A percentile compares a stretch with the other conserved stretches of the same genome.
Evolutionary conservation across 2,888 invertebrate species (phyloP).

Genomic region (Hyalella azteca): DNA sequence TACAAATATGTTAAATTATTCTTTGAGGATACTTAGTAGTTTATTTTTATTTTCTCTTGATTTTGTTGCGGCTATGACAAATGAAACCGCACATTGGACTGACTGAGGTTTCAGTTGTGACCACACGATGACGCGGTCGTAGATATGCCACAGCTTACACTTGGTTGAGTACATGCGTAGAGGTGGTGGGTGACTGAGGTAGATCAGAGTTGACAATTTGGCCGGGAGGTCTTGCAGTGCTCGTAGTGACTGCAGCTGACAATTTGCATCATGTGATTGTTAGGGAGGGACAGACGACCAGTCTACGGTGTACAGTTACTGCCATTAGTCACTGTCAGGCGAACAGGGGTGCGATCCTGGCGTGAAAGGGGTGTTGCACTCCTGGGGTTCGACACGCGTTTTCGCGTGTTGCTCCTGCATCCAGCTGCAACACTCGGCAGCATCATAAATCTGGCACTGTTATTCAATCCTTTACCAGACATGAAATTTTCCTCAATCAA

Average conservation of each 20-base stretch:
- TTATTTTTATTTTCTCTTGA: too few species aligned
- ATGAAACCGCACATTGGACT: too few species aligned
- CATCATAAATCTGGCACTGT: too few species aligned
- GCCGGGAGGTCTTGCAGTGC: neutral
- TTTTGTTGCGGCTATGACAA: too few species aligned
- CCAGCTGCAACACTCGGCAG: neutral
- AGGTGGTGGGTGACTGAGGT: neutral
- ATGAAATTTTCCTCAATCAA: too few species aligned
- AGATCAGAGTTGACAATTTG: conserved; percentile 21
- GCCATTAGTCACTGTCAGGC: conserved; percentile 30
- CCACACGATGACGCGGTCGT: too few species aligned
- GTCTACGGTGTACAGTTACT: conserved; percentile 30
- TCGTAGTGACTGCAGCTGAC: conserved; percentile 11
- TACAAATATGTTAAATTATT: too few species aligned
- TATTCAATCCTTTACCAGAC: too few species aligned
- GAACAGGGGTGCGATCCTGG: conserved; percentile 28
- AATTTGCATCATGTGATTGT: conserved; percentile 37
- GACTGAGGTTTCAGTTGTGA: too few species aligned
- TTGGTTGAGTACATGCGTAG: neutral
- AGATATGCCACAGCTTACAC: too few species aligned
- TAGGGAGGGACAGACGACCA: conserved; percentile 5
- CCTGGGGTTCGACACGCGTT: neutral
- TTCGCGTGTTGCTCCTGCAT: conserved; percentile 4
- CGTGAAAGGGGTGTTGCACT: conserved; percentile 35
- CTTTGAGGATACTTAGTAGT: too few species aligned